These are phyloP conservation scores for Monarcha castaneiventris DNA, from an alignment of 2,113 vertebrate species.

Conservation along the genomic window DNA sequence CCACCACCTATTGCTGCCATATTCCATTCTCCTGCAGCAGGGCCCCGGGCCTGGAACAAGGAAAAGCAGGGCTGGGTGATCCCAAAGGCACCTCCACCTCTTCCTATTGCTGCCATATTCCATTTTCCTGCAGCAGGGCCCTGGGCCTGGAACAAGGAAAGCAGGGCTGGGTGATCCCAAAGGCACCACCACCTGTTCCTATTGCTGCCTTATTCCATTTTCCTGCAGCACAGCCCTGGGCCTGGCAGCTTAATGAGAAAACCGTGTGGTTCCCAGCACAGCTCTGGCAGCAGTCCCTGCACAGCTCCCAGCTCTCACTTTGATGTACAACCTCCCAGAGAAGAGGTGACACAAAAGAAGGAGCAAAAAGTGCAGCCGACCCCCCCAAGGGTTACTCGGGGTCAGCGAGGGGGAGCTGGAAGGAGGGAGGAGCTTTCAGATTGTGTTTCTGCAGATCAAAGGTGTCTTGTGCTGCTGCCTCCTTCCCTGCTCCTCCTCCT, in stretches of 20 bases:
- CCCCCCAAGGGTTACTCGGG: background rate
- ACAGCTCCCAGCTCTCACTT: background rate
- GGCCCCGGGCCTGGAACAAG: too few species aligned
- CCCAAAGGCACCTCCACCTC: too few species aligned
- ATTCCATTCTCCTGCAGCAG: too few species aligned
- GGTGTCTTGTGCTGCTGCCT: background rate
- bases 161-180: too few species aligned
- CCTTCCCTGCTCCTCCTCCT: background rate
- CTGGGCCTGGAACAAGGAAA: background rate
- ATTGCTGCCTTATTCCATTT: background rate
- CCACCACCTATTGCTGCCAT: too few species aligned
- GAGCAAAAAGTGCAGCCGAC: background rate
- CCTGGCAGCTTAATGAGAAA: background rate
- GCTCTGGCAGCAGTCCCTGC: background rate
- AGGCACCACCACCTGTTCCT: background rate
- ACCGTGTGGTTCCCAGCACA: background rate
- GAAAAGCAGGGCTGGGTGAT: too few species aligned
- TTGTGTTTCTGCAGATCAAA: slow-evolving; percentile 24
- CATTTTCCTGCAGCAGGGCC: too few species aligned
- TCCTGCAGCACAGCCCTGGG: background rate
- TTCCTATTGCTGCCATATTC: too few species aligned
- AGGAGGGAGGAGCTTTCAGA: background rate
- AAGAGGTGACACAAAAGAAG: background rate
- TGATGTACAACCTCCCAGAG: background rate
- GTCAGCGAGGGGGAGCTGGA: background rate